Conservation (phyloP, 2,113 vertebrate species). For the Tonatia bakeri region DNA sequence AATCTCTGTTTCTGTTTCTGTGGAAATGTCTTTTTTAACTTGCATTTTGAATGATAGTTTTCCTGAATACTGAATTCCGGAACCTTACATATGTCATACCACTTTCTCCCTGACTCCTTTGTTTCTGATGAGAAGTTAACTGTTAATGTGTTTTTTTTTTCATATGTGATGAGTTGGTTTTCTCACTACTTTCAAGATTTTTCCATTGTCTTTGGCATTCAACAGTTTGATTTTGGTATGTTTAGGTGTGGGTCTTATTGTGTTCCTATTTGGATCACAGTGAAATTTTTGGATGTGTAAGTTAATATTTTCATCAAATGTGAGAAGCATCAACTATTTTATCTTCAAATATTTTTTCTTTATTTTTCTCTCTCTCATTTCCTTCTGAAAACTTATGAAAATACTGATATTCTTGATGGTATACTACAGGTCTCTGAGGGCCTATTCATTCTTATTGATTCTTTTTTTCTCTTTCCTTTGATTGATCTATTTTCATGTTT, state of each 20-base stretch:
- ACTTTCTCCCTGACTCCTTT: neutral
- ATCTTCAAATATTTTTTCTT: neutral
- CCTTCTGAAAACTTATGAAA: neutral
- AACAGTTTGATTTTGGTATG: neutral
- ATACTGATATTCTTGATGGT: neutral
- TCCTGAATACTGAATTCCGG: neutral
- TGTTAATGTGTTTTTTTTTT: neutral
- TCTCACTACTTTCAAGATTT: neutral
- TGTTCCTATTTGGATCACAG: neutral
- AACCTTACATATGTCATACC: neutral
- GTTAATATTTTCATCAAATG: neutral
- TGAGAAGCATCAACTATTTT: neutral
- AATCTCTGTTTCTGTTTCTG: neutral
- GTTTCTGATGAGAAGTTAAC: neutral
- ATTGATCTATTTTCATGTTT: neutral
- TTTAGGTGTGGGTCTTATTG: neutral
- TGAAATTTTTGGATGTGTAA: neutral
- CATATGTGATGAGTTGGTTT: neutral
- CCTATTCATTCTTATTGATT: neutral
- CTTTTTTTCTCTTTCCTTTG: neutral
- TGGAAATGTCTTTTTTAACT: neutral
- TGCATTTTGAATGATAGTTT: neutral
- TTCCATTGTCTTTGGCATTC: neutral
- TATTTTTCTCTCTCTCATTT: neutral
- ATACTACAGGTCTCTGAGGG: neutral